Evolutionary conservation across 2,113 vertebrate species (phyloP), one percentile per base, ranked within the genome.

Genomic region (Eudyptes chrysolophus): DNA sequence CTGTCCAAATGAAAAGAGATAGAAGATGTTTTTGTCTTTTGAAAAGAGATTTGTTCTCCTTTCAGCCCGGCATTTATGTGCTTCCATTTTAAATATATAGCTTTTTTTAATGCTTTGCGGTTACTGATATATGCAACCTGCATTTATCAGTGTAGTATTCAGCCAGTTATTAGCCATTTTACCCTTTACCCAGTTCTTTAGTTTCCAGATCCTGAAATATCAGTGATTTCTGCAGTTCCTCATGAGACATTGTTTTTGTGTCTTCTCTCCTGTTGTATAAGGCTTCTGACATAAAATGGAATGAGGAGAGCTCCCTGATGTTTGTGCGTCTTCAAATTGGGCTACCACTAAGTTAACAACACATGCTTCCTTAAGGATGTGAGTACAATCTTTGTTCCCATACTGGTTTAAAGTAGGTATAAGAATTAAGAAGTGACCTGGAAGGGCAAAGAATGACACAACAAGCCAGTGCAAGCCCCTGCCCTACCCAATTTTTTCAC

Each of bases 401-500:
- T 16, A 7, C 25, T 78, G 22, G 9, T 82, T 81, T 78, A 74
- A 55, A 81, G 60, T 49, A 77, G 17, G 6, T 65, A 7, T 25
- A 21, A 72, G 42, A 22, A 22, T 34, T 55, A 48, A 51, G n/a
- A 75, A 77, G 22, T 60, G 26, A 77, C 40, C n/a, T 74, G 55
- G 29, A 69, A 85, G 32, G 20, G 49, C 25, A 90, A 74, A 74
- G 22, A 52, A 13, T 60, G 82, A 51, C 40, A 60, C 72, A 61
- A 32, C 0, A 49, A 58, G 25, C 5, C 13, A 62, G 16, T 16
- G 30, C 8, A 1, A 75, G 36, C 3, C 38, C 10, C 32, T 64
- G 20, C 40, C 26, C 46, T 69, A 60, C 64, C 24, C 0, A 0
- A 4, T 12, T 51, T 12, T 32, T 84, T 26, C 40, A 13, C 1